Evolutionary conservation across 2,888 invertebrate genomes (phyloP).

Genomic region (Tigriopus californicus): DNA sequence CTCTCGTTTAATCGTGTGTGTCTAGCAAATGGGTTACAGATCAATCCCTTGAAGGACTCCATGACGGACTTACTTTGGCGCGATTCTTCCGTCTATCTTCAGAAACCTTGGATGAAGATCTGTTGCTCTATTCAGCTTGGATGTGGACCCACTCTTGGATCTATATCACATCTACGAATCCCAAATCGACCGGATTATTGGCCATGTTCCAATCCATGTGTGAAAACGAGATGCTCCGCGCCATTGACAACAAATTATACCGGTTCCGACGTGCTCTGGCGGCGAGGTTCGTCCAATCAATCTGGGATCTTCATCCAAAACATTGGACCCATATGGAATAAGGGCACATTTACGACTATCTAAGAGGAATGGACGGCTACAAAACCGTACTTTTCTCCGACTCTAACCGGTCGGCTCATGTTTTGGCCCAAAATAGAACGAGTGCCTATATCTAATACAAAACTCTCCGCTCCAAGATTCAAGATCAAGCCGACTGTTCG

Average conservation of each 20-base stretch:
- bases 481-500: no score
- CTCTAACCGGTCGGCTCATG: not conserved
- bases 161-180: not conserved
- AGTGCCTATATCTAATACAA: no score
- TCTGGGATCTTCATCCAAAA: not conserved
- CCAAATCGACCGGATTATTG: not conserved
- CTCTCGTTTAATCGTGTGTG: not conserved
- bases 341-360: not conserved
- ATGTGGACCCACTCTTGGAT: slow-evolving; percentile 8
- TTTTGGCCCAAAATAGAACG: not conserved
- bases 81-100: not conserved
- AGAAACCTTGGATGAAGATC: not conserved
- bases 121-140: slow-evolving; percentile 1
- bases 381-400: not conserved
- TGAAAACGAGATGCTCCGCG: not conserved
- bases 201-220: not conserved
- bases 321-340: not conserved
- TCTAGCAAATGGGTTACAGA: not conserved
- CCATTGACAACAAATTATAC: not conserved
- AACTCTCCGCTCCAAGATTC: no score
- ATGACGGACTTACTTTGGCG: not conserved
- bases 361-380: not conserved
- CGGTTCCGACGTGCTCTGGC: not conserved
- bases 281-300: not conserved
- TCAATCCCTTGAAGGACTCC: not conserved